These are phyloP conservation scores for Odontesthes bonariensis DNA, from an alignment of 2,113 vertebrate species.

Conservation along the genomic window DNA sequence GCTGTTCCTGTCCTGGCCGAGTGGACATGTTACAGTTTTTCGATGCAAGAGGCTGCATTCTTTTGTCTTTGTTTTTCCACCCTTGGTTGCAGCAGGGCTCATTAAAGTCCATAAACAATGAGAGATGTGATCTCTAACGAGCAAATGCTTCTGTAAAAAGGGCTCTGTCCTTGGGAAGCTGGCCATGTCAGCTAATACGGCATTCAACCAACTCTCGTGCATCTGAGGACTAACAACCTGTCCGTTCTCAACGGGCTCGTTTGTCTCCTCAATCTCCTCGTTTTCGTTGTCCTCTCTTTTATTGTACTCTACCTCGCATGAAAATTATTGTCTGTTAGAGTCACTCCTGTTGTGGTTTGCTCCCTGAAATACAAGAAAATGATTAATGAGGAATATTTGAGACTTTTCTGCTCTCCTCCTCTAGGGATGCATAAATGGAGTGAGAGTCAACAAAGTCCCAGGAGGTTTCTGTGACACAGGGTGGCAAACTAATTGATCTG, in stretches of 20 bases:
- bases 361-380: constrained; percentile 44
- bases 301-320: constrained; percentile 61
- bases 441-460: constrained; percentile 44
- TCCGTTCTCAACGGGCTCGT: constrained; percentile 62
- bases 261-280: constrained; percentile 49
- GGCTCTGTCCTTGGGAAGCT: constrained; percentile 78
- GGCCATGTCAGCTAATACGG: constrained; percentile 66
- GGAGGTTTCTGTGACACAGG: constrained; percentile 59
- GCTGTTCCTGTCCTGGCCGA: constrained; percentile 23
- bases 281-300: constrained; percentile 60
- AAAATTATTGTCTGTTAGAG: constrained; percentile 30
- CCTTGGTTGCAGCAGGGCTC: constrained; percentile 67
- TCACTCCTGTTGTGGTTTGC: background rate
- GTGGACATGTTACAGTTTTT: constrained; percentile 46
- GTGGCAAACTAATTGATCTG: constrained; percentile 56
- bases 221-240: constrained; percentile 65
- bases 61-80: constrained; percentile 64
- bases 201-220: constrained; percentile 49
- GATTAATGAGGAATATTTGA: constrained; percentile 62
- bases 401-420: constrained; percentile 19
- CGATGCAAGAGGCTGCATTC: constrained; percentile 44
- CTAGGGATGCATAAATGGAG: constrained; percentile 42
- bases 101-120: constrained; percentile 83
- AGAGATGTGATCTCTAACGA: constrained; percentile 79
- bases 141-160: constrained; percentile 68